phyloP scores from a whole-genome alignment of 2,888 invertebrate species.

The Eupsilia transversa region DNA sequence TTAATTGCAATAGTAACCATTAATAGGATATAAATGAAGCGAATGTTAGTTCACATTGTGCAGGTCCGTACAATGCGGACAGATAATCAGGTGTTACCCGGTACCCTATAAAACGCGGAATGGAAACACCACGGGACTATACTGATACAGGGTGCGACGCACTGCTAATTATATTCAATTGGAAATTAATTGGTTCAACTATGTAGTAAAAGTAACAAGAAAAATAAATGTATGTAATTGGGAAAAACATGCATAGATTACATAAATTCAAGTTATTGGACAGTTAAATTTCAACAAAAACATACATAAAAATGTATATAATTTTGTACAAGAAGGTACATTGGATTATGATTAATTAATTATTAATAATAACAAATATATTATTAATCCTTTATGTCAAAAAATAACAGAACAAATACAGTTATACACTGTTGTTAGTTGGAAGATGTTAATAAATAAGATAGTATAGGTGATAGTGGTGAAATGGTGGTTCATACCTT shows the following conservation, averaged over 20 bases:
- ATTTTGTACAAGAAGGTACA: not conserved
- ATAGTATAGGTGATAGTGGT: no score
- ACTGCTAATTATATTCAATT: conserved; percentile 5
- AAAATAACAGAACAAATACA: not conserved
- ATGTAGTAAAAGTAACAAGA: no score
- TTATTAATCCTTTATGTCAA: no score
- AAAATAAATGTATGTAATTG: not conserved
- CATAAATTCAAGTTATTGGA: no score
- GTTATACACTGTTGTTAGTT: not conserved
- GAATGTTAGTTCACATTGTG: conserved; percentile 34
- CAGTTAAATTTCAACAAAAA: not conserved
- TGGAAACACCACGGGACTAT: conserved; percentile 80
- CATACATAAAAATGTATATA: not conserved
- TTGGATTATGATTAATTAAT: no score
- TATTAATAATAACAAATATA: no score
- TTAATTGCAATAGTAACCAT: conserved; percentile 5
- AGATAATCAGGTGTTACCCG: conserved; percentile 88
- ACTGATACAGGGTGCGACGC: conserved; percentile 63
- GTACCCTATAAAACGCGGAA: conserved; percentile 86
- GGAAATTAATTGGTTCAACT: not conserved
- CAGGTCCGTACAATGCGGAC: conserved; percentile 72
- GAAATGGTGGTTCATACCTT: no score
- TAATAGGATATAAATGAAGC: conserved; percentile 33
- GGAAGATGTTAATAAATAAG: not conserved
- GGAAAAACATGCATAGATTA: not conserved